phyloP scores from a whole-genome alignment of 2,888 invertebrate species.

The Eristalis arbustorum region DNA sequence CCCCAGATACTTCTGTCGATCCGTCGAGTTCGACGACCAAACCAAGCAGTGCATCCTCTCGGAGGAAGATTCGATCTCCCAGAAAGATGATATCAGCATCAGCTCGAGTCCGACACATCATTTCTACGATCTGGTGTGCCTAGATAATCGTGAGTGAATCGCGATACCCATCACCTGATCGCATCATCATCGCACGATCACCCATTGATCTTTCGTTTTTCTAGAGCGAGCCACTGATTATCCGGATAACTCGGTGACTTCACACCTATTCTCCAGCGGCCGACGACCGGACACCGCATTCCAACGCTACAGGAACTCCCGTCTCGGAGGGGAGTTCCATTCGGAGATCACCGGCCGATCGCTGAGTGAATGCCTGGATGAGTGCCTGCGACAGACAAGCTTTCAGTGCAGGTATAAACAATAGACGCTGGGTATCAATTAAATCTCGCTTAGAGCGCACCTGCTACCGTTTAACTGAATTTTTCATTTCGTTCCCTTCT shows the following conservation, averaged over 20 bases:
- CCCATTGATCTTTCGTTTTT: constrained; percentile 56
- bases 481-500: constrained; percentile 40
- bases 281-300: constrained; percentile 93
- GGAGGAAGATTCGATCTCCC: constrained; percentile 94
- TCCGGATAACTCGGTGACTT: constrained; percentile 92
- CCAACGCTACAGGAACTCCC: constrained; percentile 89
- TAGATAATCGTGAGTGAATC: constrained; percentile 90
- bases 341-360: constrained; percentile 94
- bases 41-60: constrained; percentile 93
- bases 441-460: constrained; percentile 13
- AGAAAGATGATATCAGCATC: constrained; percentile 92
- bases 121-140: constrained; percentile 93
- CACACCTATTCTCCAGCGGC: constrained; percentile 91
- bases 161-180: constrained; percentile 41
- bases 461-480: constrained; percentile 62
- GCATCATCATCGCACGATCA: constrained; percentile 67
- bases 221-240: constrained; percentile 93
- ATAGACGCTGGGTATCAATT: constrained; percentile 38
- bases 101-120: constrained; percentile 92
- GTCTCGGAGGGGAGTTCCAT: constrained; percentile 93
- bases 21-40: constrained; percentile 93
- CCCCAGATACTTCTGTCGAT: constrained; percentile 89
- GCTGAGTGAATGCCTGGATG: constrained; percentile 93
- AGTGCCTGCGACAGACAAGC: constrained; percentile 92
- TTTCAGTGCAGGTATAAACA: constrained; percentile 86